Base-by-base conservation (phyloP, 2,113 vertebrate species). In the Ochotona princeps region DNA sequence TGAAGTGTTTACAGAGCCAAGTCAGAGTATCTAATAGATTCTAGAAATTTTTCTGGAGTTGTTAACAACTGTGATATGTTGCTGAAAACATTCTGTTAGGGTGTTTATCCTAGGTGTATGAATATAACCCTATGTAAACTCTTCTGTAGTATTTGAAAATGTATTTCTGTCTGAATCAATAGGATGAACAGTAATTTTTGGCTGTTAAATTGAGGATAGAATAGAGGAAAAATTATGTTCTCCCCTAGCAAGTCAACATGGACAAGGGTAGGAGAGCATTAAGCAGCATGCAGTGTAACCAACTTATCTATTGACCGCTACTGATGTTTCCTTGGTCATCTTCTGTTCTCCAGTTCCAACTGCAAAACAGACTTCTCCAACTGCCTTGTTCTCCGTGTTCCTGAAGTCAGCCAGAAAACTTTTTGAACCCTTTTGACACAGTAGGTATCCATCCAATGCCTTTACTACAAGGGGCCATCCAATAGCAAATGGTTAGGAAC, bases 401-500 rank as follows among this genome's bases (percentile, higher is more conserved):
- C 66, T 86, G 51, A 35, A 49, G 21, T 57, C 89, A 87, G 63
- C 38, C 38, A 85, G 76, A 91, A 93, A 79, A 91, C 65, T 51
- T 30, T 30, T 1, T 66, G 84, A 57, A 32, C 79, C 25, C 63
- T 92, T 93, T 91, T 67, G 60, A 92, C 70, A 79, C 8, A 26
- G 51, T 20, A 75, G 67, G 23, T 60, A 70, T 60, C 78, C 47
- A 1, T 26, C 3, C n/a, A 23, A 11, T 74, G 76, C 35, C 11
- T 87, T 84, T 78, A 69, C 87, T 57, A 7, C 2, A 49, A 67
- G 63, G 6, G 76, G 47, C 89, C 81, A 92, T 28, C 65, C 66
- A 83, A 60, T 44, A 9, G 76, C 76, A 84, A 94, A 88, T 28
- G 66, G 47, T 75, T 94, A 72, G 74, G 65, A 89, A 76, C 91